phyloP scores from a whole-genome alignment of 2,113 vertebrate species.

The Psephotus haematonotus region DNA sequence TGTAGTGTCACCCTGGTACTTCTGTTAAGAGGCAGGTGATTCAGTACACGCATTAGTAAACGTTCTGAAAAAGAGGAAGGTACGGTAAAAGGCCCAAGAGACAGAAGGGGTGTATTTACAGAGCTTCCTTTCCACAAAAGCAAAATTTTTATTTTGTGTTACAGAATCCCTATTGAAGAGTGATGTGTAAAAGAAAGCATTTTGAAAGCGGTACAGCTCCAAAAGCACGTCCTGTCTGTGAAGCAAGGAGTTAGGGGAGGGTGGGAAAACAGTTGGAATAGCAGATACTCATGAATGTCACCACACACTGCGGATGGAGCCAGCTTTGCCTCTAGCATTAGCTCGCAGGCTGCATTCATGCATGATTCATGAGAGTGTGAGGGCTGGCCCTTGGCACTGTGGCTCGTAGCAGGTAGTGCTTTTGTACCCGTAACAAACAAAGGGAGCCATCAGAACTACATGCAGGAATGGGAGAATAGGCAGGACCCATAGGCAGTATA shows the following conservation, averaged over 20 bases:
- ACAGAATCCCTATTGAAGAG: background rate
- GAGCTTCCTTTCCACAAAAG: background rate
- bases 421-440: background rate
- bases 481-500: background rate
- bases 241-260: background rate
- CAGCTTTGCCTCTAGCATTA: background rate
- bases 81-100: background rate
- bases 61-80: background rate
- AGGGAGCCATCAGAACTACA: background rate
- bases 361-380: background rate
- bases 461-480: background rate
- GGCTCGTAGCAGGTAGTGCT: background rate
- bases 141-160: background rate
- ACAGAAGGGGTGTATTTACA: background rate
- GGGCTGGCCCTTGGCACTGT: background rate
- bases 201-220: slow-evolving; percentile 42
- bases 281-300: background rate
- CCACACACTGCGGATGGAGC: background rate
- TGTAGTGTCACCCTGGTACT: slow-evolving; percentile 27
- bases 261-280: background rate
- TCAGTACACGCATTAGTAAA: background rate
- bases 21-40: background rate
- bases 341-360: background rate
- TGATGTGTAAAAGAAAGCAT: background rate
- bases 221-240: background rate